Conservation (phyloP, 2,113 vertebrate genomes). For the Pelecanus crispus region DNA sequence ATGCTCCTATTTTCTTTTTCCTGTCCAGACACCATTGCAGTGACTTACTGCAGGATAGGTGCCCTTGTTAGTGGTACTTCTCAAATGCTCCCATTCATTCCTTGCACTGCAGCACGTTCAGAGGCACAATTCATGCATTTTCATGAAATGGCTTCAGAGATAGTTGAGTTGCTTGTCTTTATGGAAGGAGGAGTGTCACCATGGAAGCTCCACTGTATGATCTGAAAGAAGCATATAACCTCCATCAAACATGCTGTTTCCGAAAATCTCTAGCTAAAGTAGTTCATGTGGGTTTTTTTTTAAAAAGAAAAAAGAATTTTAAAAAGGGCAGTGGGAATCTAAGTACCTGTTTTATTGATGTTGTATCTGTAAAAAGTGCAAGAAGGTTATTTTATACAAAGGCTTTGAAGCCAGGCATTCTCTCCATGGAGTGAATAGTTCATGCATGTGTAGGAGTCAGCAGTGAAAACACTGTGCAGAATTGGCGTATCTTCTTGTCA, state of each 20-base stretch:
- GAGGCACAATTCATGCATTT: background rate
- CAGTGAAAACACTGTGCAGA: background rate
- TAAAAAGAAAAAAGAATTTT: background rate
- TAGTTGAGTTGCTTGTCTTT: background rate
- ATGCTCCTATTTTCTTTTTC: background rate
- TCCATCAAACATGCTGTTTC: background rate
- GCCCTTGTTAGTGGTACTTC: background rate
- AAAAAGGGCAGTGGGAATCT: background rate
- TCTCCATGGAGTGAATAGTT: background rate
- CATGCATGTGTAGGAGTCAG: background rate
- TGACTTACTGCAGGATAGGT: background rate
- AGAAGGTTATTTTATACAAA: background rate
- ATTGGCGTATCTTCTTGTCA: background rate
- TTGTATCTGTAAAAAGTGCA: background rate
- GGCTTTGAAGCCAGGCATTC: background rate
- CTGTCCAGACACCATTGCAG: background rate
- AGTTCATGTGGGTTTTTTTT: background rate
- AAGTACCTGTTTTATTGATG: background rate
- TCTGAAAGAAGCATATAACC: background rate
- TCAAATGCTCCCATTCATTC: background rate
- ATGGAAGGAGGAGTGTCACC: background rate
- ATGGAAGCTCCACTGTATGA: background rate
- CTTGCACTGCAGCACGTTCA: background rate
- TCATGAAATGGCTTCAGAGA: background rate
- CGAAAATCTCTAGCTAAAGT: background rate